phyloP scores from a whole-genome alignment of 2,113 vertebrate genomes.

The Stegostoma tigrinum region DNA sequence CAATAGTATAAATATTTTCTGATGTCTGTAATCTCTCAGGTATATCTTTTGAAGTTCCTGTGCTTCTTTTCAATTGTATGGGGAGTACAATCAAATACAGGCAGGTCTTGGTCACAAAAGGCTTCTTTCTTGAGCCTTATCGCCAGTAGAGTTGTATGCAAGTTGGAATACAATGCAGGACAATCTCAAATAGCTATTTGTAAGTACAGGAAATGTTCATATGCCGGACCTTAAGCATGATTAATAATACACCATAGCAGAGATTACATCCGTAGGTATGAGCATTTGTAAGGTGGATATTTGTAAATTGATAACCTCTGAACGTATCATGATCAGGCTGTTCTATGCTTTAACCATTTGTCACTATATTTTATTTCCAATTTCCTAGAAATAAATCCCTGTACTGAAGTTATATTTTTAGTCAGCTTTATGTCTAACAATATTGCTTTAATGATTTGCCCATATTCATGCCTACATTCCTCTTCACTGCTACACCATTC shows the following conservation, averaged over 20 bases:
- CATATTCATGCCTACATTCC: background rate
- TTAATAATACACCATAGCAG: too few relatives aligned
- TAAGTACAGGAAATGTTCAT: too few relatives aligned
- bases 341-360: background rate
- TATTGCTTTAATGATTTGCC: background rate
- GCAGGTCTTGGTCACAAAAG: too few relatives aligned
- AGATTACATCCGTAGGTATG: too few relatives aligned
- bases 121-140: too few relatives aligned
- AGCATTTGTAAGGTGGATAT: too few relatives aligned
- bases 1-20: background rate
- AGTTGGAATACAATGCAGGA: too few relatives aligned
- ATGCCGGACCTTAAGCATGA: too few relatives aligned
- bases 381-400: background rate
- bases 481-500: background rate
- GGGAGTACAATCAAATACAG: too few relatives aligned
- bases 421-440: background rate
- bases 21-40: background rate
- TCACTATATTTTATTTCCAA: background rate
- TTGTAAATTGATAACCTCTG: too few relatives aligned
- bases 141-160: too few relatives aligned
- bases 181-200: too few relatives aligned
- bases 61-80: background rate
- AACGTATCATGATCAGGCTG: background rate
- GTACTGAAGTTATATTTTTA: background rate
- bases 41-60: background rate